These are phyloP conservation scores for Nemapogon koenigi DNA, from an alignment of 2,888 invertebrate genomes.

Conservation along the genomic window DNA sequence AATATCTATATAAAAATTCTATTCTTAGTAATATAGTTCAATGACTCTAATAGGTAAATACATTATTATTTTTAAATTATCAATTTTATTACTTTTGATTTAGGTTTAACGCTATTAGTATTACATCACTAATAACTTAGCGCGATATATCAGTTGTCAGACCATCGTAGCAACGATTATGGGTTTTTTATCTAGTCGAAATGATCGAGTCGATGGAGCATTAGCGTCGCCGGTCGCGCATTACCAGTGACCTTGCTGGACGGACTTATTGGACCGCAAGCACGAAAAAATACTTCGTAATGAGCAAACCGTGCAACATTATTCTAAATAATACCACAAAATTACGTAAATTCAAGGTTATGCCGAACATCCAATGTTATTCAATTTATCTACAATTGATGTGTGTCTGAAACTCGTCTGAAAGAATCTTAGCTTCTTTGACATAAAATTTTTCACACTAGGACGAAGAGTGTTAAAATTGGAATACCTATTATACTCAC, in stretches of 20 bases:
- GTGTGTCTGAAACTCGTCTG: not conserved
- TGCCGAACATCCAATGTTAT: not conserved
- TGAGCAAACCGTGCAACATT: constrained; percentile 9
- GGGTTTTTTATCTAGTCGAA: constrained; percentile 2
- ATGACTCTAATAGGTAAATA: no score
- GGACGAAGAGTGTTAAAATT: no score
- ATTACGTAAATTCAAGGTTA: constrained; percentile 8
- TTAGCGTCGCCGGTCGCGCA: constrained; percentile 7
- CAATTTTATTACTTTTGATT: no score
- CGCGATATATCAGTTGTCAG: not conserved
- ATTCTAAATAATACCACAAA: not conserved
- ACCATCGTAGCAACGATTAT: constrained; percentile 2
- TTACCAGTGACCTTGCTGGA: constrained; percentile 9
- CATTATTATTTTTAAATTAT: no score
- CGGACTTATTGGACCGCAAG: constrained; percentile 6
- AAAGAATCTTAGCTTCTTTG: not conserved
- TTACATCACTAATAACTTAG: no score
- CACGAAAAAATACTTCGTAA: constrained; percentile 4
- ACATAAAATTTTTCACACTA: no score
- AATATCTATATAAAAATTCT: no score
- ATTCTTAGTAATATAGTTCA: no score
- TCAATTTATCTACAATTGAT: not conserved
- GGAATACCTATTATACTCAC: no score
- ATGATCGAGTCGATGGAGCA: constrained; percentile 4
- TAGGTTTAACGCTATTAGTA: no score